Evolutionary conservation across 1,140 invertebrate species (phyloP).

Genomic region (Lethocerus indicus): DNA sequence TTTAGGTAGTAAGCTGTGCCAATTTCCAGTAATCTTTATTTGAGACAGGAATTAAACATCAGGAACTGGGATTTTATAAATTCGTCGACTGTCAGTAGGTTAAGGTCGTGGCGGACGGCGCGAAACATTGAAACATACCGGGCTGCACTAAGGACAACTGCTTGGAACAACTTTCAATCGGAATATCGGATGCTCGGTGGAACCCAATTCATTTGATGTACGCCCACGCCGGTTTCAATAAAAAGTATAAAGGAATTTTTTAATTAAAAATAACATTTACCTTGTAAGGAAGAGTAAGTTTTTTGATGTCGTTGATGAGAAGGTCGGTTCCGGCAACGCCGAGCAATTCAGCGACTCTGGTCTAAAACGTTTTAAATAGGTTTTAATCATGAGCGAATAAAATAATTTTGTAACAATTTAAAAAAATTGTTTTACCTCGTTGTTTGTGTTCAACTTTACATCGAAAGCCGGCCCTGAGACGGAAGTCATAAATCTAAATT

Average conservation of each 20-base stretch:
- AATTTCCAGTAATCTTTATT: too few relatives aligned
- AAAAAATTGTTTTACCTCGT: slow-evolving; percentile 22
- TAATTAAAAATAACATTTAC: slow-evolving; percentile 21
- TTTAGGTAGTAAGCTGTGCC: too few relatives aligned
- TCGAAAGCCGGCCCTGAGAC: slow-evolving; percentile 77
- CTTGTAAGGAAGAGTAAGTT: slow-evolving; percentile 67
- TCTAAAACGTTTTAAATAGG: slow-evolving; percentile 19
- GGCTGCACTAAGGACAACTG: too few relatives aligned
- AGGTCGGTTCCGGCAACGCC: slow-evolving; percentile 89
- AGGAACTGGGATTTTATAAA: too few relatives aligned
- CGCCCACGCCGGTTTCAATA: neutral
- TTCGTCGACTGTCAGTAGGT: too few relatives aligned
- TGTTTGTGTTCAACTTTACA: slow-evolving; percentile 33
- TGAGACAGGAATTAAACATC: too few relatives aligned
- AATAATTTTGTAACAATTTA: neutral
- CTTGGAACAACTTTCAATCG: too few relatives aligned
- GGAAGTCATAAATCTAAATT: slow-evolving; percentile 55
- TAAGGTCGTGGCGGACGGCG: too few relatives aligned
- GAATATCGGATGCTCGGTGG: too few relatives aligned
- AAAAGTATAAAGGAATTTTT: neutral
- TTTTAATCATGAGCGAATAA: neutral
- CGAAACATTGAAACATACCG: too few relatives aligned
- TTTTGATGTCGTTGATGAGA: slow-evolving; percentile 75
- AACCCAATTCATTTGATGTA: too few relatives aligned
- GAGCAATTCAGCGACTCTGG: slow-evolving; percentile 51